phyloP scores from a whole-genome alignment of 1,140 invertebrate species.

The Temnothorax curvispinosus region DNA sequence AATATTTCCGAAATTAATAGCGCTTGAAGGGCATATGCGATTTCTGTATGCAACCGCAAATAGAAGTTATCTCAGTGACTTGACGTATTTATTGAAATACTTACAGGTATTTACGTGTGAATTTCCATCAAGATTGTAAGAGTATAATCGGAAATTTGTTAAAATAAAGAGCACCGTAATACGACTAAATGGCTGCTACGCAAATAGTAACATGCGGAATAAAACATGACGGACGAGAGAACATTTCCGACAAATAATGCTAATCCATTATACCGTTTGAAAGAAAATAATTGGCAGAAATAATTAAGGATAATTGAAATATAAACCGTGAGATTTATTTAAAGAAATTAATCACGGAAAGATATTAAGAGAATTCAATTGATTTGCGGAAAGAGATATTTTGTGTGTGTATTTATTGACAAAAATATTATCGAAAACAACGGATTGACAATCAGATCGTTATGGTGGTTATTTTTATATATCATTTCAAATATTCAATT shows the following conservation, averaged over 20 bases:
- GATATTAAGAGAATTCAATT: background rate
- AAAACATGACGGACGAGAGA: background rate
- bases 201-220: slow-evolving; percentile 5
- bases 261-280: background rate
- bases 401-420: background rate
- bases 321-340: background rate
- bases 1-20: slow-evolving; percentile 10
- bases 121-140: background rate
- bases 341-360: background rate
- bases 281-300: background rate
- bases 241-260: background rate
- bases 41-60: background rate
- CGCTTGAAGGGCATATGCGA: background rate
- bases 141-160: background rate
- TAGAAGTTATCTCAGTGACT: background rate
- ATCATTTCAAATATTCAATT: background rate
- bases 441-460: background rate
- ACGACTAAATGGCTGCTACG: background rate
- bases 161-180: background rate
- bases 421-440: background rate
- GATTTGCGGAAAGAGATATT: background rate
- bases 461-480: background rate
- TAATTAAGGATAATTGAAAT: background rate
- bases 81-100: background rate
- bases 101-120: background rate